Percentiles rank a stretch among this genome's conserved stretches.
Conservation (phyloP, 2,797 vertebrate genomes). For the Poeciliopsis presidionis region DNA sequence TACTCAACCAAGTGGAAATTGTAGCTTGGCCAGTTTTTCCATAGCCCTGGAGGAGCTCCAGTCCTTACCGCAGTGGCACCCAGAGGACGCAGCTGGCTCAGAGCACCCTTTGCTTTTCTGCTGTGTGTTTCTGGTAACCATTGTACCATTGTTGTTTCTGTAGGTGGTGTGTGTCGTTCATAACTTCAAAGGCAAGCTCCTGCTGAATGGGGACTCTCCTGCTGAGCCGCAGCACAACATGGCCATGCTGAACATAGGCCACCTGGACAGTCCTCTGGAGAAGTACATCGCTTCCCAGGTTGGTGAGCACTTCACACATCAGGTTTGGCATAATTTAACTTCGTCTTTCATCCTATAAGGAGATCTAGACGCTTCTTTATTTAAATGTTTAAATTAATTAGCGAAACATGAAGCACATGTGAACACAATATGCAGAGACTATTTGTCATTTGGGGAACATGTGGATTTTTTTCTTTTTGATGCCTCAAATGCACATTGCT, state of each 20-base stretch:
- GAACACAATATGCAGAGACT: neutral
- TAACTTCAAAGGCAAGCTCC: conserved; percentile 94
- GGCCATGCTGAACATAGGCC: conserved; percentile 86
- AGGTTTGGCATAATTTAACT: neutral
- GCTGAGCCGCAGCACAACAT: conserved; percentile 79
- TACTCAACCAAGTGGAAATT: neutral
- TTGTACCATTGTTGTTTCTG: conserved; percentile 11
- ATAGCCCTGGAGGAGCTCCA: conserved; percentile 35
- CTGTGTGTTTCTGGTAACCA: conserved; percentile 5
- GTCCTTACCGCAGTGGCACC: conserved; percentile 26
- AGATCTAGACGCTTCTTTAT: neutral
- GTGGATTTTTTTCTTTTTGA: neutral
- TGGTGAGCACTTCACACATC: neutral
- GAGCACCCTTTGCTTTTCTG: neutral
- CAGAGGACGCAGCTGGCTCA: conserved; percentile 13
- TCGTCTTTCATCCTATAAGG: neutral
- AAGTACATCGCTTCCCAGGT: conserved; percentile 90
- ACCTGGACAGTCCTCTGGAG: conserved; percentile 93
- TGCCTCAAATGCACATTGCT: conserved; percentile 50
- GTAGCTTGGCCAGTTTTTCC: conserved; percentile 11
- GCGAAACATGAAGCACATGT: neutral
- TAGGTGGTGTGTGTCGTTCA: conserved; percentile 98
- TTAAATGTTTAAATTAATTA: neutral
- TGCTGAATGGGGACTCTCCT: conserved; percentile 85
- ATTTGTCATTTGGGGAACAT: neutral